Base-by-base conservation (phyloP, 2,797 vertebrate species). In the Esox lucius region DNA sequence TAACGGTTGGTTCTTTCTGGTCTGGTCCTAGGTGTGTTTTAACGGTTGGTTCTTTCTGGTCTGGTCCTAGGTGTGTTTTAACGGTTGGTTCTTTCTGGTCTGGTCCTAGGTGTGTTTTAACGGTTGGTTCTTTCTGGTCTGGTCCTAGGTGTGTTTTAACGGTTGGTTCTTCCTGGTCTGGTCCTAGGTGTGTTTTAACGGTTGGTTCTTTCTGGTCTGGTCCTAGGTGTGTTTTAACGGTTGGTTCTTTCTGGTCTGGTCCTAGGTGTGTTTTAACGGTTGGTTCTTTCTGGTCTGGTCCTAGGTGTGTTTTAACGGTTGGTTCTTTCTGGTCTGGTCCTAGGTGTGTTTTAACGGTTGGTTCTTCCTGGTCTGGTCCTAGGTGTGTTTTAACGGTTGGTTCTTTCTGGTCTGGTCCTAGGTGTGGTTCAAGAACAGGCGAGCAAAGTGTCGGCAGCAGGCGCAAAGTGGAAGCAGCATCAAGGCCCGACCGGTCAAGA, bases 391-490 rank as follows among this genome's bases (percentile, higher is more conserved):
- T 59, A 59, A 59, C 2, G 1, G 56, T 59, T 59, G 56, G 28
- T 24, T 70, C 0, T 2, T 8, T 56, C 8, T 56, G 56, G 62
- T 59, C n/a, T 26, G 19, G 1, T 49, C 74, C 49, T 80, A 99
- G 98, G 98, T 99, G 78, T 99, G 98, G 97, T 99, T 99, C 91
- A 99, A 99, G 93, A 99, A 99, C 90, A 94, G 98, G 2, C 92
- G 98, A 2, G 98, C 98, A 78, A 99, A 99, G 87, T 99, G 98
- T 89, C 95, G 98, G 64, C 98, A 99, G 91, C 96, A 97, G 92
- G 95, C 94, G 85, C 94, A 95, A 93, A 96, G 95, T 11, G 94
- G 95, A 70, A 89, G 91, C 69, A 95, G 93, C 24, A 90, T 95
- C 87, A 99, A 99, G 88, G 94, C 93, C 84, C 92, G 97, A 5